Conservation (phyloP, 30 jellyfish, hydroid and myxozoan species). For the Pelagia noctiluca region DNA sequence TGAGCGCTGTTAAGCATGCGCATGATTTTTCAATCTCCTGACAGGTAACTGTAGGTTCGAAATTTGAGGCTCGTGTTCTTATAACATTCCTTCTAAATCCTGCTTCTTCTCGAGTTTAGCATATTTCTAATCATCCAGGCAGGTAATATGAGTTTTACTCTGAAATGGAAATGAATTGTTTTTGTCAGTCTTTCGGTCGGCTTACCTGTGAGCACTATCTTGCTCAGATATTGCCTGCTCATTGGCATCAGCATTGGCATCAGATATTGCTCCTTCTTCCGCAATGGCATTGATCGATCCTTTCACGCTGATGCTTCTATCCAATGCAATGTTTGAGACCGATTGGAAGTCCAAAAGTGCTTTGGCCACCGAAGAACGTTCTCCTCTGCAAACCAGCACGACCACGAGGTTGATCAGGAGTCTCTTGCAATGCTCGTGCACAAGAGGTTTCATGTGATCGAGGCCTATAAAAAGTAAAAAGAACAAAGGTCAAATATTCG, state of each 20-base stretch:
- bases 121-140: too few species aligned
- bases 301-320: constrained; percentile 81
- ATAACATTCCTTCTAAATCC: too few species aligned
- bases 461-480: constrained; percentile 58
- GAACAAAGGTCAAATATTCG: too few species aligned
- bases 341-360: constrained; percentile 94
- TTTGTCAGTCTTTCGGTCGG: too few species aligned
- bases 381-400: constrained; percentile 92
- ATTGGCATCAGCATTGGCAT: constrained; percentile 51
- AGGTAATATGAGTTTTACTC: too few species aligned
- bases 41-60: too few species aligned
- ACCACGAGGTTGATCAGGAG: constrained; percentile 85
- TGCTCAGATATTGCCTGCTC: constrained; percentile 61
- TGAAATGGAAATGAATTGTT: too few species aligned
- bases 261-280: constrained; percentile 72
- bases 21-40: too few species aligned
- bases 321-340: constrained; percentile 85
- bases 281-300: constrained; percentile 79
- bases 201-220: constrained; percentile 62
- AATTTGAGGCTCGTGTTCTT: too few species aligned
- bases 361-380: constrained; percentile 90
- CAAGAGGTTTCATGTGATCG: constrained; percentile 93
- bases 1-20: too few species aligned
- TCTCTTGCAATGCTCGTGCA: constrained; percentile 93
- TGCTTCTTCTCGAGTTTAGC: too few species aligned